Evolutionary conservation across 2,113 vertebrate genomes (phyloP).

Genomic region (Galeopterus variegatus): DNA sequence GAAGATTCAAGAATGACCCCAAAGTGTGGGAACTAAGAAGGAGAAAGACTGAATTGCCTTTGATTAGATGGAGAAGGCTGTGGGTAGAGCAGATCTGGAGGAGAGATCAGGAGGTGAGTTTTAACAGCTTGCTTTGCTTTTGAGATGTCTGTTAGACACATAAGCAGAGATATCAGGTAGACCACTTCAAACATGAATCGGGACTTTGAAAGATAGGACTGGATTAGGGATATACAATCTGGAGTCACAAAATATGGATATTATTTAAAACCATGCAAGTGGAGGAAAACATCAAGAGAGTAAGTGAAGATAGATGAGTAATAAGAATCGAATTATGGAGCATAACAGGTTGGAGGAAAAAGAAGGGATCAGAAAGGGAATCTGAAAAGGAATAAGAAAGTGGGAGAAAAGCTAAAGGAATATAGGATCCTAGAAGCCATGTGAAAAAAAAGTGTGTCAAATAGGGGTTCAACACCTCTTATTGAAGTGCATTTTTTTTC

Average conservation of each 20-base stretch:
- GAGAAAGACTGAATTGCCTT: neutral
- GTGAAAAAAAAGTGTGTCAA: neutral
- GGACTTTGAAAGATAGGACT: neutral
- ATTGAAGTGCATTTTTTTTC: neutral
- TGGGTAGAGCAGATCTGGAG: neutral
- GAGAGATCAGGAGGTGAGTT: neutral
- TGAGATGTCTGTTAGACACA: neutral
- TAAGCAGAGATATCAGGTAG: neutral
- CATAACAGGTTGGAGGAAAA: neutral
- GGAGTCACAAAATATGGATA: neutral
- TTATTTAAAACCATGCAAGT: neutral
- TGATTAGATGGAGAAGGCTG: neutral
- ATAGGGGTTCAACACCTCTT: neutral
- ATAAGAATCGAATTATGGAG: neutral
- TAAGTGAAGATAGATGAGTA: neutral
- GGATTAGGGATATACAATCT: neutral
- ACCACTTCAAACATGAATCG: neutral
- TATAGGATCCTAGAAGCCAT: neutral
- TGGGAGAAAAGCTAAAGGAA: neutral
- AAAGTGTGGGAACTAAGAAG: neutral
- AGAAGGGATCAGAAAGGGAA: neutral
- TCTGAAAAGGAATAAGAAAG: neutral
- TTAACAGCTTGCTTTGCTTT: neutral
- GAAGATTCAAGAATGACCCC: neutral
- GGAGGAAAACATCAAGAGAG: neutral